Conservation (phyloP, 2,888 invertebrate species). For the Dromius quadrimaculatus region DNA sequence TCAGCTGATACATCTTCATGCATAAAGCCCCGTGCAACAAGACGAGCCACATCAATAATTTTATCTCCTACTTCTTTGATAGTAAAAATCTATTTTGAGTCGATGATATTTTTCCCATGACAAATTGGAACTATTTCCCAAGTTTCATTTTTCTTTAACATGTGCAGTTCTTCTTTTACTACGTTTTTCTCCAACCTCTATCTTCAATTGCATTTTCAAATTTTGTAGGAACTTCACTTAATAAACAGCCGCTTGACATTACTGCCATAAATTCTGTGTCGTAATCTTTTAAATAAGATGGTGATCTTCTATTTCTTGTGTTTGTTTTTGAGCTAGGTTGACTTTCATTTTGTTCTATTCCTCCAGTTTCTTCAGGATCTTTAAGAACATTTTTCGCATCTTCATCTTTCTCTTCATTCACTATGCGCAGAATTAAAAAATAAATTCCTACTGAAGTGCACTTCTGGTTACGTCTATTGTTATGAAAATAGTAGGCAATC, state of each 20-base stretch:
- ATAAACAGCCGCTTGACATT: background rate
- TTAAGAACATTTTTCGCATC: background rate
- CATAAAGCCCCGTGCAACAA: too few relatives aligned
- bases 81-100: too few relatives aligned
- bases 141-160: background rate
- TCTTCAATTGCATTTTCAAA: too few relatives aligned
- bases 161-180: background rate
- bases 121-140: background rate
- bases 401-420: background rate
- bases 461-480: too few relatives aligned
- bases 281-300: background rate
- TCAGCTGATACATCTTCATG: constrained; percentile 48
- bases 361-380: background rate
- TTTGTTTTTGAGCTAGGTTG: background rate
- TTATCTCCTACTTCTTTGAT: too few relatives aligned
- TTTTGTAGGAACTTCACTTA: background rate
- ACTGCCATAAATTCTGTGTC: background rate
- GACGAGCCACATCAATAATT: too few relatives aligned
- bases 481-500: too few relatives aligned
- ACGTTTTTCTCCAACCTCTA: too few relatives aligned
- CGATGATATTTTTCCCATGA: background rate
- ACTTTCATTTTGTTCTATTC: background rate
- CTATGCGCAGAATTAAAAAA: too few relatives aligned
- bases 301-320: background rate
- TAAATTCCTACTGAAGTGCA: too few relatives aligned